Percentiles rank a stretch among this genome's conserved stretches.
phyloP scores from a whole-genome alignment of 2,888 invertebrate genomes.

The Agrotis puta region DNA sequence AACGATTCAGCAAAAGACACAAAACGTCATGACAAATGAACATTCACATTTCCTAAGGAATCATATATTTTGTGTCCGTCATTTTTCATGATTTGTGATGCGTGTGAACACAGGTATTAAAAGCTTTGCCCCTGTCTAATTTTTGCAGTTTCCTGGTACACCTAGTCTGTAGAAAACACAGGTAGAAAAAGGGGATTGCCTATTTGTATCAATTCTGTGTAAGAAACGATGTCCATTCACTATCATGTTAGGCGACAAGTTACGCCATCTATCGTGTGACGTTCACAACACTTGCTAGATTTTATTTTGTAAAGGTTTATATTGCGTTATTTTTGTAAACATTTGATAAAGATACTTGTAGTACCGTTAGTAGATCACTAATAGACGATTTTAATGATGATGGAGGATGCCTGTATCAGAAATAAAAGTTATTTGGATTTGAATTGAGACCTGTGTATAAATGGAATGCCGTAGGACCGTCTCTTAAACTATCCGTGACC shows the following conservation, averaged over 20 bases:
- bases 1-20: no score
- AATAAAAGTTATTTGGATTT: neutral
- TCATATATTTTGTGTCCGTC: no score
- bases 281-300: slow-evolving; percentile 35
- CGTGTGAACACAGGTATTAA: no score
- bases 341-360: no score
- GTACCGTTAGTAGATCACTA: neutral
- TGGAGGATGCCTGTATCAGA: neutral
- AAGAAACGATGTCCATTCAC: slow-evolving; percentile 6
- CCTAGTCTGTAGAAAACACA: neutral
- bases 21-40: no score
- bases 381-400: neutral
- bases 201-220: slow-evolving; percentile 2
- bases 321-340: no score
- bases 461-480: no score
- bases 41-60: no score
- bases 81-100: no score
- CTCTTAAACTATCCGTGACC: no score
- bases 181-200: neutral
- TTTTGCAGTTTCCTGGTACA: no score
- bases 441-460: neutral
- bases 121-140: no score
- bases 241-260: slow-evolving; percentile 33
- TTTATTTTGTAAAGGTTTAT: neutral
- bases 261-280: slow-evolving; percentile 34